A percentile compares a stretch with the other conserved stretches of the same genome.
These are phyloP conservation scores for Cavia aperea DNA, from an alignment of 2,113 vertebrate species.

Conservation along the genomic window DNA sequence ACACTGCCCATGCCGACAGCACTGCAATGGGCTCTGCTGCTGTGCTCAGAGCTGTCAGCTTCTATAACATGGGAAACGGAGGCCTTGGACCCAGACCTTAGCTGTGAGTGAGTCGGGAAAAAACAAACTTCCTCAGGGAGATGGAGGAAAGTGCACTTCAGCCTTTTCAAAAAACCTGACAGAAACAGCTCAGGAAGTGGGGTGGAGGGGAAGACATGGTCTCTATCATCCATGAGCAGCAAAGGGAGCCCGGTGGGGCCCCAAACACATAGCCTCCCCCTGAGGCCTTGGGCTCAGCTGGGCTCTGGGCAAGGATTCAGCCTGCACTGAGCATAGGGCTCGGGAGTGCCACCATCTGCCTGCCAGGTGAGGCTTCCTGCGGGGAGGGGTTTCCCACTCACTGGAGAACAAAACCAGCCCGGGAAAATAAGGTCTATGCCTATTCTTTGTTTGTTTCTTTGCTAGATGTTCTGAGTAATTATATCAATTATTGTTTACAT, in stretches of 20 bases:
- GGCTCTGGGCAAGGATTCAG: not conserved
- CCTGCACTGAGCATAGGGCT: not conserved
- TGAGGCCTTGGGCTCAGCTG: not conserved
- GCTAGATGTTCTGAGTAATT: not conserved
- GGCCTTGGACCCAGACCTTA: not conserved
- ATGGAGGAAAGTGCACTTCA: not conserved
- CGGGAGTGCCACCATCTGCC: not conserved
- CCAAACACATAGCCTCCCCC: not conserved
- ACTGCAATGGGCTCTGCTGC: not conserved
- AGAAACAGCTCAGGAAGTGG: not conserved
- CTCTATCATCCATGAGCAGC: not conserved
- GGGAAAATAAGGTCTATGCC: too few relatives aligned
- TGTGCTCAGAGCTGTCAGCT: not conserved
- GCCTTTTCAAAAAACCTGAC: not conserved
- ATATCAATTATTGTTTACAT: not conserved
- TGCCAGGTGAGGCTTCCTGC: not conserved
- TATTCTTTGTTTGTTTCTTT: not conserved
- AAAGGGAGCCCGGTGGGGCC: not conserved
- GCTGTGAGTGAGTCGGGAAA: not conserved
- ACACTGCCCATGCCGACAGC: too few relatives aligned
- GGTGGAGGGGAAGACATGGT: fast-evolving
- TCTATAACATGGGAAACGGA: not conserved
- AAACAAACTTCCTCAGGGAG: not conserved
- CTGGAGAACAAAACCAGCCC: not conserved
- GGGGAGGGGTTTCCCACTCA: not conserved